These are phyloP conservation scores for Papilio machaon DNA, from an alignment of 1,140 invertebrate genomes.

Conservation along the genomic window DNA sequence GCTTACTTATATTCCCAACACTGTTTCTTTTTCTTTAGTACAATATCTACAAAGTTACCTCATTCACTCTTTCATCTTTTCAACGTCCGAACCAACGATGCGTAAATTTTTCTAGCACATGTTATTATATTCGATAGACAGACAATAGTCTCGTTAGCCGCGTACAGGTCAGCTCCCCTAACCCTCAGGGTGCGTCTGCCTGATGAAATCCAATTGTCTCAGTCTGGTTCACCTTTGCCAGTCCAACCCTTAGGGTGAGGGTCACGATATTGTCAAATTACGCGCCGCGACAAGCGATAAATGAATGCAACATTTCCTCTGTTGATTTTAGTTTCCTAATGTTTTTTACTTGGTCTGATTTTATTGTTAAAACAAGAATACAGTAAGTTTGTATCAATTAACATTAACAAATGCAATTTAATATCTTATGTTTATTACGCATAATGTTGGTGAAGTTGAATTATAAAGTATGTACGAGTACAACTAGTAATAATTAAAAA, in stretches of 20 bases:
- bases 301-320: neutral
- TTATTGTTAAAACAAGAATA: neutral
- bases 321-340: neutral
- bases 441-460: too few relatives aligned
- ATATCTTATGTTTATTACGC: too few relatives aligned
- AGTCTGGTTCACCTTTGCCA: conserved; percentile 6
- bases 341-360: neutral
- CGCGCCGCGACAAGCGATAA: neutral
- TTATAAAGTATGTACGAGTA: too few relatives aligned
- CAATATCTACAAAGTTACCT: too few relatives aligned
- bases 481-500: too few relatives aligned
- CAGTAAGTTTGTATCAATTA: neutral
- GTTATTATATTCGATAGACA: neutral
- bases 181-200: neutral
- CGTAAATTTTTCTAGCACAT: neutral
- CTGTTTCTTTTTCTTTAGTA: too few relatives aligned
- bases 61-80: neutral
- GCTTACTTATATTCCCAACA: too few relatives aligned
- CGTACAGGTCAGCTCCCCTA: neutral
- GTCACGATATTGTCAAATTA: conserved; percentile 2
- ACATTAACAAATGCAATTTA: too few relatives aligned
- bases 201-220: conserved; percentile 16
- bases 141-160: neutral
- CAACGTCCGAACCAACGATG: neutral
- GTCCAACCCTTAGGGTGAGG: conserved; percentile 4